A percentile compares a stretch with the other conserved stretches of the same genome.
These are phyloP conservation scores for Trachurus trachurus DNA, from an alignment of 2,797 vertebrate species.

Conservation along the genomic window DNA sequence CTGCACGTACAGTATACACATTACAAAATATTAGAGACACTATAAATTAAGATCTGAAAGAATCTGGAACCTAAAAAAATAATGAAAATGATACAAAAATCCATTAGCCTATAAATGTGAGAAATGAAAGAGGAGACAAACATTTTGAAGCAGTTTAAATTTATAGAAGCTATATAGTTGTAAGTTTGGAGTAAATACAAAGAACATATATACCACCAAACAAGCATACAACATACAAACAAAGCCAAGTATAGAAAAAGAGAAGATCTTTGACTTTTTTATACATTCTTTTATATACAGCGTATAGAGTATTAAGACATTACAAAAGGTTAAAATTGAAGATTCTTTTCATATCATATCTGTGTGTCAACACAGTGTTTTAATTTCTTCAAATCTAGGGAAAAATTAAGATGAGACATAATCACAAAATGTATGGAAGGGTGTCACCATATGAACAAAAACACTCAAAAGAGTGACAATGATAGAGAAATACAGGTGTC, in stretches of 20 bases:
- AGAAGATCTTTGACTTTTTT: constrained; percentile 59
- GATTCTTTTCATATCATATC: constrained; percentile 25
- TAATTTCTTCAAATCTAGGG: constrained; percentile 39
- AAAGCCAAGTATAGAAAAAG: constrained; percentile 59
- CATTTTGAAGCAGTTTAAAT: constrained; percentile 32
- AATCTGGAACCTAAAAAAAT: neutral
- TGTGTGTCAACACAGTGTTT: constrained; percentile 34
- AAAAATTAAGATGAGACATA: constrained; percentile 35
- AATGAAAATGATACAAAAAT: neutral
- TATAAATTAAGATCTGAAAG: neutral
- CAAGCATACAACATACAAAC: constrained; percentile 62
- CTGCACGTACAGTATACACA: no score
- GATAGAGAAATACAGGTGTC: constrained; percentile 36
- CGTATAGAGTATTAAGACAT: constrained; percentile 58
- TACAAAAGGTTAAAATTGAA: constrained; percentile 49
- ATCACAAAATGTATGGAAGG: constrained; percentile 41
- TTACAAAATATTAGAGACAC: no score
- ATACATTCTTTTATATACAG: constrained; percentile 82
- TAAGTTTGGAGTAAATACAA: constrained; percentile 74
- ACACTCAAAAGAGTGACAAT: constrained; percentile 25
- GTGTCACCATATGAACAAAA: constrained; percentile 53
- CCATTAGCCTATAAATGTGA: neutral
- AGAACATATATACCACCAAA: constrained; percentile 59
- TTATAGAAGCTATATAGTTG: constrained; percentile 68
- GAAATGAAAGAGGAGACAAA: constrained; percentile 23